Conservation (phyloP, 1,140 invertebrate species). For the Liolophura sinensis region DNA sequence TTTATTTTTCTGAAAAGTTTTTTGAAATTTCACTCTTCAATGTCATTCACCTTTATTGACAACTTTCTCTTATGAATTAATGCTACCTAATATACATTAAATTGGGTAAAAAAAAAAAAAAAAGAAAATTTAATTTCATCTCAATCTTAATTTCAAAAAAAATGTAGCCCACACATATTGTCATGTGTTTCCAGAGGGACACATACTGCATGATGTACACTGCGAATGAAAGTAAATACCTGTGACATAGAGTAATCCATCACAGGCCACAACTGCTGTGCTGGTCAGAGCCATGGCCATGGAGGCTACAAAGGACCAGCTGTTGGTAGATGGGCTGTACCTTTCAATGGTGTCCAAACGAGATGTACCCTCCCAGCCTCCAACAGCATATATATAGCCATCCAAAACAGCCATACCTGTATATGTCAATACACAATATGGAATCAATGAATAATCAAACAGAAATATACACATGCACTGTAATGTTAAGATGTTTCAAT, state of each 20-base stretch:
- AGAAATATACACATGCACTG: not conserved
- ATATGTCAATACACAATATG: not conserved
- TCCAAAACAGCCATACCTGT: constrained; percentile 70
- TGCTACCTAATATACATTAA: too few relatives aligned
- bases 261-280: constrained; percentile 61
- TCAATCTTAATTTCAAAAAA: not conserved
- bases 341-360: constrained; percentile 80
- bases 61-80: too few relatives aligned
- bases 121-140: too few relatives aligned
- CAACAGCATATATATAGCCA: constrained; percentile 74
- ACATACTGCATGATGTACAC: too few relatives aligned
- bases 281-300: constrained; percentile 70
- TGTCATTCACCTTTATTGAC: too few relatives aligned
- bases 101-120: too few relatives aligned
- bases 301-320: constrained; percentile 76
- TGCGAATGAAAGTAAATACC: constrained; percentile 27
- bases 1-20: too few relatives aligned
- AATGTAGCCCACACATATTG: not conserved
- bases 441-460: not conserved
- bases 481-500: not conserved
- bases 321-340: constrained; percentile 76
- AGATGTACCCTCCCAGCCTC: constrained; percentile 78
- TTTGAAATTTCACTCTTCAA: too few relatives aligned
- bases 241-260: constrained; percentile 61
- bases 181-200: not conserved